Conservation (phyloP, 2,113 vertebrate genomes). For the Spea bombifrons region DNA sequence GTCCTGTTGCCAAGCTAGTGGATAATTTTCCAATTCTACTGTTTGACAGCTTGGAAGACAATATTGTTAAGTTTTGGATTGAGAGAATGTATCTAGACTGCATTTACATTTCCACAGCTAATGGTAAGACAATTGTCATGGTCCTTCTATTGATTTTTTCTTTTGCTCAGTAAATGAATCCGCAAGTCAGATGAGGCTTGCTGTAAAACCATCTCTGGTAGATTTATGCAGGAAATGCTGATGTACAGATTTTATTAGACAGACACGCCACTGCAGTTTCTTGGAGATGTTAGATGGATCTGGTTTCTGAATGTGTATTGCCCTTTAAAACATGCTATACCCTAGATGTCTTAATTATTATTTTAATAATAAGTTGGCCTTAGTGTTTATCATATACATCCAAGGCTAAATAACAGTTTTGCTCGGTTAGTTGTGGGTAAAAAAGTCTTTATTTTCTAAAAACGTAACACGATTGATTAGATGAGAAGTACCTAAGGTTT, state of each 20-base stretch:
- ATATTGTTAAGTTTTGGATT: neutral
- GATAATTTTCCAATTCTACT: neutral
- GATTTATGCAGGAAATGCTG: neutral
- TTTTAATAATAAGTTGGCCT: too few relatives aligned
- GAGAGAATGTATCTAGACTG: neutral
- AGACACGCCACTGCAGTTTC: constrained; percentile 37
- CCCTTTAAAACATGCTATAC: neutral
- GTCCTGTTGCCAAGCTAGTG: too few relatives aligned
- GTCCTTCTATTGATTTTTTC: neutral
- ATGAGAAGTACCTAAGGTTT: too few relatives aligned
- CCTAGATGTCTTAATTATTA: too few relatives aligned
- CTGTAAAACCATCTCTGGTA: neutral
- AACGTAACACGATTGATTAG: too few relatives aligned
- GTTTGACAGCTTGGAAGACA: neutral
- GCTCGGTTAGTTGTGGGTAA: too few relatives aligned
- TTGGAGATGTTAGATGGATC: constrained; percentile 14
- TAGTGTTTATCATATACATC: too few relatives aligned
- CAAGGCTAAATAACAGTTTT: too few relatives aligned
- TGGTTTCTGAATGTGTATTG: neutral
- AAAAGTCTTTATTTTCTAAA: too few relatives aligned
- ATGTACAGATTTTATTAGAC: constrained; percentile 27
- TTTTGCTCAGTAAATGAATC: neutral
- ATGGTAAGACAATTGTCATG: neutral
- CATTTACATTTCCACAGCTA: neutral
- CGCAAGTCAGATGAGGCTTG: neutral